These are phyloP conservation scores for Lycaon pictus DNA, from an alignment of 2,113 vertebrate species.

Conservation along the genomic window DNA sequence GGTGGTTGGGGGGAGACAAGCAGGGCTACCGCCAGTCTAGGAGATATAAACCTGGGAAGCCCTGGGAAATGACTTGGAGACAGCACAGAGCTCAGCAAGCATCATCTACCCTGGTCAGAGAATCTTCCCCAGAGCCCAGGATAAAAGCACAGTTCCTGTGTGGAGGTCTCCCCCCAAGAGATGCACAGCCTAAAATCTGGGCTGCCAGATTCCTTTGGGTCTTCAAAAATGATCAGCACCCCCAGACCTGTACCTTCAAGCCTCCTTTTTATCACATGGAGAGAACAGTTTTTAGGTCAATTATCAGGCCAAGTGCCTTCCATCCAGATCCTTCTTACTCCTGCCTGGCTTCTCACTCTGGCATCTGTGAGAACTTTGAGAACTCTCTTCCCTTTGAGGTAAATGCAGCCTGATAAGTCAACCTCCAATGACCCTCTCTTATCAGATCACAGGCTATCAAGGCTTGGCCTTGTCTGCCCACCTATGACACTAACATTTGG, in stretches of 20 bases:
- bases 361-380: background rate
- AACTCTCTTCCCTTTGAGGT: background rate
- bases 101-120: background rate
- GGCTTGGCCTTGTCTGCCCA: background rate
- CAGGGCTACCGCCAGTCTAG: background rate
- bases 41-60: background rate
- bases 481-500: background rate
- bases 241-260: background rate
- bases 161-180: background rate
- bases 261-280: background rate
- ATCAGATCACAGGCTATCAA: background rate
- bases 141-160: rapidly evolving
- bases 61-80: background rate
- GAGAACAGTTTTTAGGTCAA: background rate
- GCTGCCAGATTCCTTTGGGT: background rate
- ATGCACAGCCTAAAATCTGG: background rate
- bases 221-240: background rate
- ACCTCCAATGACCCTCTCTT: background rate
- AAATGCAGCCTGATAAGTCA: background rate
- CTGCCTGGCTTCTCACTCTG: background rate
- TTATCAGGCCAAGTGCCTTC: background rate
- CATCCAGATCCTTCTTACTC: no score
- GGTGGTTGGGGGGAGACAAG: background rate
- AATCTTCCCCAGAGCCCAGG: background rate
- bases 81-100: background rate